These are phyloP conservation scores for Tetragonisca angustula DNA, from an alignment of 2,888 invertebrate genomes.

Conservation along the genomic window DNA sequence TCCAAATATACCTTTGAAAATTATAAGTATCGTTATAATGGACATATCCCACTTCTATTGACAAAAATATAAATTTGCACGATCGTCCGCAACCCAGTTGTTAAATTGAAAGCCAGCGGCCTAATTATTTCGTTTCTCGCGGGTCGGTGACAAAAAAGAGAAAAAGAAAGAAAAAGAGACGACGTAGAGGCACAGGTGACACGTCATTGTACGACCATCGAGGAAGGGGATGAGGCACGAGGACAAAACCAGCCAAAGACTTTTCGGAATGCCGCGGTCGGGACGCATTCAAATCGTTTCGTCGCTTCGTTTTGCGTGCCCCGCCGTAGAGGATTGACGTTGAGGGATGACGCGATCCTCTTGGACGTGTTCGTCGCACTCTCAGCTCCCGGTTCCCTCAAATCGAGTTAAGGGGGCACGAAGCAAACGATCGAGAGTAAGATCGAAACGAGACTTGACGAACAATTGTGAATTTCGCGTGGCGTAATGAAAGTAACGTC, in stretches of 20 bases:
- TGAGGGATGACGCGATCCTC: constrained; percentile 82
- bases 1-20: too few relatives aligned
- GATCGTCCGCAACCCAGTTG: not conserved
- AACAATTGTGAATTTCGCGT: not conserved
- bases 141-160: constrained; percentile 8
- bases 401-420: constrained; percentile 22
- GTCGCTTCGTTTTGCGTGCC: constrained; percentile 77
- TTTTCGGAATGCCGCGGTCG: constrained; percentile 73
- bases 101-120: not conserved
- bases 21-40: too few relatives aligned
- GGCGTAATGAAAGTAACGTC: not conserved
- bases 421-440: not conserved
- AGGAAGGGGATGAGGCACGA: constrained; percentile 26
- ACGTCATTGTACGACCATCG: constrained; percentile 35
- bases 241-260: constrained; percentile 64
- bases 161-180: constrained; percentile 30
- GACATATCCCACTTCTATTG: too few relatives aligned
- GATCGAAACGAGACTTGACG: not conserved
- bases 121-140: constrained; percentile 67
- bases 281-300: constrained; percentile 81
- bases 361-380: constrained; percentile 46
- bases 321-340: constrained; percentile 79
- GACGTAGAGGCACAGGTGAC: constrained; percentile 49
- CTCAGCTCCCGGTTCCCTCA: constrained; percentile 54
- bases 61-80: too few relatives aligned